Conservation (phyloP, 2,888 invertebrate genomes). For the Clunio marinus region DNA sequence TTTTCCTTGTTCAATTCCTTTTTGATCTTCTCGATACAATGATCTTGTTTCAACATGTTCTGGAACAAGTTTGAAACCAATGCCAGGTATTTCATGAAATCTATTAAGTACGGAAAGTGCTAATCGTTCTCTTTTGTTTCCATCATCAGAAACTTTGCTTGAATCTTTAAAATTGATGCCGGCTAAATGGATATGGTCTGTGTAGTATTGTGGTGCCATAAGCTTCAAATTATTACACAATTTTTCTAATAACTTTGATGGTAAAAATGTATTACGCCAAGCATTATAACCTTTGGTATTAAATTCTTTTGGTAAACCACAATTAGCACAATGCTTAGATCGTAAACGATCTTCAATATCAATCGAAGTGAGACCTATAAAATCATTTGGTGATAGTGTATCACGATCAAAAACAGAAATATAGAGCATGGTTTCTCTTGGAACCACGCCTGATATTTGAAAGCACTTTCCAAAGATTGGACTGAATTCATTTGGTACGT, state of each 20-base stretch:
- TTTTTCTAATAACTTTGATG: conserved; percentile 65
- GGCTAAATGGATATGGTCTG: conserved; percentile 56
- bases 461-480: conserved; percentile 76
- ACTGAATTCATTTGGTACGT: conserved; percentile 67
- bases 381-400: conserved; percentile 61
- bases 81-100: conserved; percentile 71
- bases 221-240: conserved; percentile 66
- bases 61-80: conserved; percentile 75
- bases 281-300: conserved; percentile 61
- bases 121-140: conserved; percentile 65
- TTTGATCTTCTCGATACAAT: conserved; percentile 67
- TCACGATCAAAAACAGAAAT: conserved; percentile 76
- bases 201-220: conserved; percentile 55
- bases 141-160: conserved; percentile 47
- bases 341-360: conserved; percentile 86
- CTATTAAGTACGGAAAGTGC: conserved; percentile 70
- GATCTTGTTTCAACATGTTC: conserved; percentile 89
- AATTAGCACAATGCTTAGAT: conserved; percentile 70
- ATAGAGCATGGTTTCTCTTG: conserved; percentile 63
- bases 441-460: conserved; percentile 47
- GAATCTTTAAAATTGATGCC: conserved; percentile 47
- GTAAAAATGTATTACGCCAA: conserved; percentile 74
- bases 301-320: conserved; percentile 71
- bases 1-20: conserved; percentile 76
- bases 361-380: conserved; percentile 79